A percentile compares a stretch with the other conserved stretches of the same genome.
phyloP scores from a whole-genome alignment of 2,113 vertebrate species.

The Cacatua alba region DNA sequence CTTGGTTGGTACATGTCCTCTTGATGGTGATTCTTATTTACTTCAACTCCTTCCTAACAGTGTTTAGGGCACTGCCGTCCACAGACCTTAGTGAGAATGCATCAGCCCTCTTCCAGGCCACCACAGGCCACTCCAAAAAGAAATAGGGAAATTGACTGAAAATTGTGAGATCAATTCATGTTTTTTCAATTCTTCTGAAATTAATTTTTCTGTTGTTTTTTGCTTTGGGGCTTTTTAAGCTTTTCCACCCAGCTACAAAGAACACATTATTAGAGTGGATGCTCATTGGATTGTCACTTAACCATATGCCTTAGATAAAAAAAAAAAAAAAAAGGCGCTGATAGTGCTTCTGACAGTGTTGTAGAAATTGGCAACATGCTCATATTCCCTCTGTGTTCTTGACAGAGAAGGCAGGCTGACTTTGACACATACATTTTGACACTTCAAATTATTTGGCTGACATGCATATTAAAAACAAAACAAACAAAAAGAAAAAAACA shows the following conservation, averaged over 20 bases:
- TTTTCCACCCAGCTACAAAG: not conserved
- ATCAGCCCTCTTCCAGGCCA: not conserved
- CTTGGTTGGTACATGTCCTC: not conserved
- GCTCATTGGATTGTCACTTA: not conserved
- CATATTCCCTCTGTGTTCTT: not conserved
- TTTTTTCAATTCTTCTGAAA: not conserved
- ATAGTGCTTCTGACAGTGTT: not conserved
- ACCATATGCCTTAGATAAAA: not conserved
- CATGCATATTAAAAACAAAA: not conserved
- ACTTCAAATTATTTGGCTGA: not conserved
- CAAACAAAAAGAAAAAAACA: not conserved
- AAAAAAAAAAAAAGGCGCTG: not conserved
- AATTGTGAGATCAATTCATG: not conserved
- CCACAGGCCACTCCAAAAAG: not conserved
- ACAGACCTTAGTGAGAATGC: not conserved
- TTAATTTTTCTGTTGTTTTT: not conserved
- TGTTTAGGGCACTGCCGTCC: not conserved
- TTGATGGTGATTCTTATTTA: not conserved
- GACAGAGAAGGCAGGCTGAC: not conserved
- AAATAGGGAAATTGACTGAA: not conserved
- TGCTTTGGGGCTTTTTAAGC: not conserved
- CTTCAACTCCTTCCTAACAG: not conserved
- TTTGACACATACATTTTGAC: constrained; percentile 3
- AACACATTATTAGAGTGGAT: not conserved
- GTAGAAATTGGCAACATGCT: not conserved